Evolutionary conservation across 1,140 invertebrate genomes (phyloP).

Genomic region (Rhopalosiphum padi): DNA sequence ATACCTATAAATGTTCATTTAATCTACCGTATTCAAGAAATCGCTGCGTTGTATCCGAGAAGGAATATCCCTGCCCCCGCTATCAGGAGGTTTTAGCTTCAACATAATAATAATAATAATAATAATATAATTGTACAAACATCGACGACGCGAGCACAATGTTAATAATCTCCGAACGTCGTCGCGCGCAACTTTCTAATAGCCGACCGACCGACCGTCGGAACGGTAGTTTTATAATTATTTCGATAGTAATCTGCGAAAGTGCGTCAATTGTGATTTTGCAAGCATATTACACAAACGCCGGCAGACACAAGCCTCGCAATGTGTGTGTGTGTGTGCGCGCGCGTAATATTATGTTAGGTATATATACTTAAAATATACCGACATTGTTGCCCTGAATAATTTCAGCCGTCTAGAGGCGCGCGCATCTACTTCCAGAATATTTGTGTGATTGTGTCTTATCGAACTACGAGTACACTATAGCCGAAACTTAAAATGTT

Average conservation of each 20-base stretch:
- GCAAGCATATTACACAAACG: slow-evolving; percentile 1
- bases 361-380: not conserved
- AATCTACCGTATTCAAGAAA: not conserved
- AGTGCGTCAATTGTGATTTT: slow-evolving; percentile 15
- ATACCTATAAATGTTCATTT: no score
- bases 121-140: not conserved
- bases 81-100: not conserved
- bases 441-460: not conserved
- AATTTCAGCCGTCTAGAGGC: not conserved
- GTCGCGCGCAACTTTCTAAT: not conserved
- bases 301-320: not conserved
- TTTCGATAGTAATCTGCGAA: slow-evolving; percentile 9
- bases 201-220: not conserved
- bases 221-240: slow-evolving; percentile 27
- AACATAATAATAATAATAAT: not conserved
- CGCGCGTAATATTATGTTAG: not conserved
- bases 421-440: not conserved
- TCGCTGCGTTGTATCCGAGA: not conserved
- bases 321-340: not conserved
- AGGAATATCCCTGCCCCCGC: not conserved
- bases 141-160: not conserved
- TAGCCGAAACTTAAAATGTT: not conserved
- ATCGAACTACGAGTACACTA: not conserved
- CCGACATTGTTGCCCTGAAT: not conserved
- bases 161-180: not conserved